Evolutionary conservation across 2,888 invertebrate genomes (phyloP), one percentile per base, ranked within the genome.

Genomic region (Dendrolimus pini): DNA sequence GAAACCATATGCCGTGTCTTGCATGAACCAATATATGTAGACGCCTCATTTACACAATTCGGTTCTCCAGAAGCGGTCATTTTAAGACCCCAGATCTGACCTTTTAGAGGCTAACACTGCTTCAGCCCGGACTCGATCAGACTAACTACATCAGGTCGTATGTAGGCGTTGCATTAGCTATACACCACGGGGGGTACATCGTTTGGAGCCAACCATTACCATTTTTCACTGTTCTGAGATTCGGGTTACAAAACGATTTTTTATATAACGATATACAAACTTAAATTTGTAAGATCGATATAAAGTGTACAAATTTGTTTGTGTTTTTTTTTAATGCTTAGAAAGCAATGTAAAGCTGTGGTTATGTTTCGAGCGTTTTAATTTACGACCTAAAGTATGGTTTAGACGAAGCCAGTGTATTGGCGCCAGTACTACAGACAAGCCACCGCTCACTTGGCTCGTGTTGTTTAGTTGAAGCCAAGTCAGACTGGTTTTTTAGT

Each of bases 181-280:
- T 10, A 47, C 47, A 47, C 47, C 47, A 47, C 47, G 47, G 47
- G 47, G 47, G 47, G 47, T 12, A 12, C 47, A 47, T 47, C 47
- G 12, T 47, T 47, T 9, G 47, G 12, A 12, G 9, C 47, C 9
- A 47, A 9, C 9, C 47, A 47, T 47, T 47, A 47, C 47, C 12
- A 47, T 47, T 47, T 47, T 47, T 47, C 47, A 41, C 54, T 12
- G 54, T 41, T 30, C 9, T 30, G 41, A 54, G 41, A 41, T 54
- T 65, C 66, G 67, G 64, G 62, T 68, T 68, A 72, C 68, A 66
- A 67, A 71, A 65, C 61, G 63, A 65, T 59, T 63, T 61, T 62
- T 65, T 61, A 47, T 47, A 47, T 8, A 47, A 30, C 30, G 30
- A 47, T 47, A 47, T 2, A 47, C 9, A 47, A 47, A 47, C 47